Conservation (phyloP, 2,113 vertebrate species). For the Muntiacus muntjak region DNA sequence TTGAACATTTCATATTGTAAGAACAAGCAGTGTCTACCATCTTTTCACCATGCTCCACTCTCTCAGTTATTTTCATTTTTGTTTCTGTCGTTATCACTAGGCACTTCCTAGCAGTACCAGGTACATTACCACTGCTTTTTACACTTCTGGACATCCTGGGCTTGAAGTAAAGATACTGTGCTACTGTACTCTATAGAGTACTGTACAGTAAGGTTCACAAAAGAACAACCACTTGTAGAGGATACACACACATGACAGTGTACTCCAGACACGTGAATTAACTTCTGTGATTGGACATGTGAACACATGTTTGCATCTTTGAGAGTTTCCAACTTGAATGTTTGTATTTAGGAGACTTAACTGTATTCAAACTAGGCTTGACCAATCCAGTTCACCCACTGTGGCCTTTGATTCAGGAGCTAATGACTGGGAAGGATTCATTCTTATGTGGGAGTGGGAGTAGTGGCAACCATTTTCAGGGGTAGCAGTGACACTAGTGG, state of each 20-base stretch:
- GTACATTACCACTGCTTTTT: background rate
- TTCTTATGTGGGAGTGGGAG: background rate
- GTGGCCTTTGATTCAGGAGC: background rate
- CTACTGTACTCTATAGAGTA: background rate
- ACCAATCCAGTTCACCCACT: background rate
- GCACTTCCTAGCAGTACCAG: background rate
- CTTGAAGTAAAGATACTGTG: background rate
- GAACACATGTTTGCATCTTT: background rate
- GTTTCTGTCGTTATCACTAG: background rate
- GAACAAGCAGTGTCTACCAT: background rate
- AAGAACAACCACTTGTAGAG: background rate
- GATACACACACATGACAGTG: background rate
- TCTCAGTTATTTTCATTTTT: background rate
- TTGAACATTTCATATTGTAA: background rate
- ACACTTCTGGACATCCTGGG: background rate
- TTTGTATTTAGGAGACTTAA: background rate
- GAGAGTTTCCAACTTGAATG: background rate
- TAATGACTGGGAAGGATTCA: background rate
- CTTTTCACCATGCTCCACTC: background rate
- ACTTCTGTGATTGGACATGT: background rate
- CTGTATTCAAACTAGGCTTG: background rate
- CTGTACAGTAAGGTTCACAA: background rate
- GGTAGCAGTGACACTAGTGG: background rate
- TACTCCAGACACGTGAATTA: background rate
- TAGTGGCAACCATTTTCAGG: background rate